These are phyloP conservation scores for Baryphthengus martii DNA, from an alignment of 2,113 vertebrate genomes.

Conservation along the genomic window DNA sequence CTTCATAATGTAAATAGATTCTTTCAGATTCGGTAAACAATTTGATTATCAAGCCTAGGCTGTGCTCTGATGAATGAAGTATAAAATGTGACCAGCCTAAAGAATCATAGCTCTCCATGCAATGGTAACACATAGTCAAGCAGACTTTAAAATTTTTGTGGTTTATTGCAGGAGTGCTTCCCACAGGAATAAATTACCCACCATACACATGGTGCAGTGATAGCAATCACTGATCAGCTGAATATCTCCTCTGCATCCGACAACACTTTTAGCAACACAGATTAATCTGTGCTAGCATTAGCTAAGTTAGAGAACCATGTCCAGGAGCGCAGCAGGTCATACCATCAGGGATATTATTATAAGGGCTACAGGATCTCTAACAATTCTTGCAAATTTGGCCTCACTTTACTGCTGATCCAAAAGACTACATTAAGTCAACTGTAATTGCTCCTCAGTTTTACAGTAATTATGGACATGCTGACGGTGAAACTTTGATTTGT, in stretches of 20 bases:
- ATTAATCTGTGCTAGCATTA: background rate
- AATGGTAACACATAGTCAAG: background rate
- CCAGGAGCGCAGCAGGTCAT: background rate
- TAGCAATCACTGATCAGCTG: background rate
- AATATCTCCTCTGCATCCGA: background rate
- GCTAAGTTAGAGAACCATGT: background rate
- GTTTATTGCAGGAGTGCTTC: background rate
- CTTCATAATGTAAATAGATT: background rate
- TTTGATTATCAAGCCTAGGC: background rate
- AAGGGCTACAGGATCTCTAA: background rate
- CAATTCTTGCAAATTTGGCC: background rate
- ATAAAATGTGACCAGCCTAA: background rate
- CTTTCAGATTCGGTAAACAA: constrained; percentile 23
- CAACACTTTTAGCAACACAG: background rate
- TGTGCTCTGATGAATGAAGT: background rate
- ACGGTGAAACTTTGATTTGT: background rate
- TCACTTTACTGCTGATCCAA: background rate
- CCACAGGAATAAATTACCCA: background rate
- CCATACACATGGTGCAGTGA: background rate
- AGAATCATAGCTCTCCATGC: background rate
- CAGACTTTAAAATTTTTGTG: background rate
- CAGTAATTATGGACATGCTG: background rate
- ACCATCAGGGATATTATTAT: background rate
- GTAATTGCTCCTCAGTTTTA: background rate
- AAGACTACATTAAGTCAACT: background rate